A percentile compares a stretch with the other conserved stretches of the same genome.
Evolutionary conservation across 2,797 vertebrate species (phyloP).

Genomic region (Phylloscopus collybita): DNA sequence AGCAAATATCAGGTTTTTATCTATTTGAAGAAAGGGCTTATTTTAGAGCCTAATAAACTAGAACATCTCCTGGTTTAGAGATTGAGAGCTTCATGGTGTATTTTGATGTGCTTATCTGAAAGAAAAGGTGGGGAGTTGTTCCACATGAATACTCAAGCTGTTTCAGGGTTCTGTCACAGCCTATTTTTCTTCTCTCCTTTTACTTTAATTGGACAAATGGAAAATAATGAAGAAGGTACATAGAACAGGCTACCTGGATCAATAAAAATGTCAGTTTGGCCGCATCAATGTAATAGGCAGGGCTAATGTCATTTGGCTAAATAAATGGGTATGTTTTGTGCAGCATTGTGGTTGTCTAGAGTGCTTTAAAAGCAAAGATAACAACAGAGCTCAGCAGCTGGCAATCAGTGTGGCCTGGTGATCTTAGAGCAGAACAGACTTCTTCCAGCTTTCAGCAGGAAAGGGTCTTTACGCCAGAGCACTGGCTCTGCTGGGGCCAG

Average conservation of each 20-base stretch:
- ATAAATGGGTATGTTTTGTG: constrained; percentile 22
- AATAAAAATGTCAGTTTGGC: constrained; percentile 34
- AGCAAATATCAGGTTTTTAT: not conserved
- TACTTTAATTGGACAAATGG: constrained; percentile 28
- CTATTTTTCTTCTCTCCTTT: constrained; percentile 25
- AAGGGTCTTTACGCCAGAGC: not conserved
- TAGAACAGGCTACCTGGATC: constrained; percentile 2
- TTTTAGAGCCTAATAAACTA: constrained; percentile 22
- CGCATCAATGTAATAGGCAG: not conserved
- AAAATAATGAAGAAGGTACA: constrained; percentile 45
- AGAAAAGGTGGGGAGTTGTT: constrained; percentile 7
- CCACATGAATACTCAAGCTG: not conserved
- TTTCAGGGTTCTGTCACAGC: not conserved
- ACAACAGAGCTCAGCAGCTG: not conserved
- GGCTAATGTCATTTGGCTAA: constrained; percentile 16
- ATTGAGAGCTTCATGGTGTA: not conserved
- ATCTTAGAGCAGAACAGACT: not conserved
- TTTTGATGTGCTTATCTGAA: constrained; percentile 11
- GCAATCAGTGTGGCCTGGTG: not conserved
- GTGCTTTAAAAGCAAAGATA: not conserved
- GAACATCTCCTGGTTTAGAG: not conserved
- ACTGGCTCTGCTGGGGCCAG: not conserved
- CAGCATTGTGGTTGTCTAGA: not conserved
- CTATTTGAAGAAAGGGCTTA: not conserved
- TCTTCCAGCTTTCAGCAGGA: not conserved